A percentile compares a stretch with the other conserved stretches of the same genome.
phyloP scores from a whole-genome alignment of 2,797 vertebrate species.

The Zonotrichia albicollis region DNA sequence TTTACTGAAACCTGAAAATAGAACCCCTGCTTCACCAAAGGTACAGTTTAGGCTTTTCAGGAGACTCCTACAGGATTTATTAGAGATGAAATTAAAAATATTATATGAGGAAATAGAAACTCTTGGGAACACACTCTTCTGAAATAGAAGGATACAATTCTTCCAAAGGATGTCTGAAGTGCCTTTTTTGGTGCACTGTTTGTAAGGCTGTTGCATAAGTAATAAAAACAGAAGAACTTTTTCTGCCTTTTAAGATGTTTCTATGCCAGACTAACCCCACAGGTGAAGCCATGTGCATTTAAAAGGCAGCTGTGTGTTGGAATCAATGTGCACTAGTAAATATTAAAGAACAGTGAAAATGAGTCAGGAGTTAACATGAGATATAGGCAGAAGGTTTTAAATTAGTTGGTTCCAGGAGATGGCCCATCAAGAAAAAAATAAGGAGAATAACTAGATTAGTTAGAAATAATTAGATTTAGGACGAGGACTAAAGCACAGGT shows the following conservation, averaged over 20 bases:
- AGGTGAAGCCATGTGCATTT: background rate
- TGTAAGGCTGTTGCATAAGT: background rate
- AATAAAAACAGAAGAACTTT: background rate
- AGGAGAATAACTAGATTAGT: background rate
- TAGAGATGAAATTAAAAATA: background rate
- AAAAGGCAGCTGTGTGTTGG: background rate
- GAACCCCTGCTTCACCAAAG: background rate
- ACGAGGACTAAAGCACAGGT: background rate
- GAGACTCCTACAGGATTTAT: background rate
- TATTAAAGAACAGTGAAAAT: background rate
- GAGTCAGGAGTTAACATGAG: background rate
- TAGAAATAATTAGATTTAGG: background rate
- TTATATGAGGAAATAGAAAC: background rate
- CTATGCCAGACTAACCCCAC: background rate
- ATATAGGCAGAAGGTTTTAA: background rate
- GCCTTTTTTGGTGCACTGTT: background rate
- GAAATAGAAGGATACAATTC: background rate
- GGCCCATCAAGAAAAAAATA: background rate
- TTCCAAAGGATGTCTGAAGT: background rate
- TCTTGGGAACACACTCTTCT: background rate
- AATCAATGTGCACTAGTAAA: background rate
- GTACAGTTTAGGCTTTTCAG: background rate
- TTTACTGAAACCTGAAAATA: background rate
- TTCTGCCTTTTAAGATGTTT: background rate
- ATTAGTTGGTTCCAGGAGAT: background rate